These are phyloP conservation scores for Tribolium madens DNA, from an alignment of 1,140 invertebrate species.

Conservation along the genomic window DNA sequence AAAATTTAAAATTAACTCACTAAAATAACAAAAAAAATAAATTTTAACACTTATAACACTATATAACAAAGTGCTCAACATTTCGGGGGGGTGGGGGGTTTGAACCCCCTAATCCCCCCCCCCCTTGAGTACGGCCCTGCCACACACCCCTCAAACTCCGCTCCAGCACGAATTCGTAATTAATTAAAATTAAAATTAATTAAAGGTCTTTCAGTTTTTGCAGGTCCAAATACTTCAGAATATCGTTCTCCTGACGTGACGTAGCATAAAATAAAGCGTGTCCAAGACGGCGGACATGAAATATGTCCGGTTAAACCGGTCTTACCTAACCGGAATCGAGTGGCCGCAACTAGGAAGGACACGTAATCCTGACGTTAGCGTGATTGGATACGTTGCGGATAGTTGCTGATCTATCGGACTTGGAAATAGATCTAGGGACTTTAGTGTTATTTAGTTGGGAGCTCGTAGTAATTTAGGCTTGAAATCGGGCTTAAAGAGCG, in stretches of 20 bases:
- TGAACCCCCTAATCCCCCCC: no score
- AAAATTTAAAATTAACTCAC: no score
- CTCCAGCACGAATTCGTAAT: no score
- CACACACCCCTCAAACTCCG: no score
- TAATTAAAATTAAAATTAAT: no score
- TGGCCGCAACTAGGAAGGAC: background rate
- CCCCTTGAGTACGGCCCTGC: no score
- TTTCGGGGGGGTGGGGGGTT: no score
- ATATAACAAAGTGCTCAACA: no score
- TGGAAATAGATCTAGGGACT: conserved; percentile 48
- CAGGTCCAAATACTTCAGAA: background rate
- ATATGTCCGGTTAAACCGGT: conserved; percentile 36
- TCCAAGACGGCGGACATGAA: conserved; percentile 37
- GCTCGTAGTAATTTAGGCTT: conserved; percentile 46
- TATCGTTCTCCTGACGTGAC: conserved; percentile 23
- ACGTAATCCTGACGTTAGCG: conserved; percentile 46
- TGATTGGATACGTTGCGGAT: conserved; percentile 50
- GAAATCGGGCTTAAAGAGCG: conserved; percentile 40
- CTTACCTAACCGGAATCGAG: conserved; percentile 3
- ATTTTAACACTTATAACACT: no score
- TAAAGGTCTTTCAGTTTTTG: background rate
- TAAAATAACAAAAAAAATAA: no score
- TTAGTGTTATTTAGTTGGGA: conserved; percentile 49
- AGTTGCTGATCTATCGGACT: conserved; percentile 50
- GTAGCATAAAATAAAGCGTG: conserved; percentile 31